Evolutionary conservation across 1,140 invertebrate genomes (phyloP).

Genomic region (Helicoverpa armigera): DNA sequence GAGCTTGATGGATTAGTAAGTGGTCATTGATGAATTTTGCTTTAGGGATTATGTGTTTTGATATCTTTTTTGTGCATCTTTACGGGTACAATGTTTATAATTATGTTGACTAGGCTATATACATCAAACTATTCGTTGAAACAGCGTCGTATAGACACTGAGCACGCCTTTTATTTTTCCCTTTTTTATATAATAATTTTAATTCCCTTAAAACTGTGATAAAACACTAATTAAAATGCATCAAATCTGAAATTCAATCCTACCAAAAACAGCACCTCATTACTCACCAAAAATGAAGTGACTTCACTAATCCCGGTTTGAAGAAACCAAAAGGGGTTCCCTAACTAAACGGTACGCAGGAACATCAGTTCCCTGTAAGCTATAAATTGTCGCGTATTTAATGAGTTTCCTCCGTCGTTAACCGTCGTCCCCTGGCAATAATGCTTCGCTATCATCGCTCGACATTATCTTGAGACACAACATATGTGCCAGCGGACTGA

Average conservation of each 20-base stretch:
- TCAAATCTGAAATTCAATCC: background rate
- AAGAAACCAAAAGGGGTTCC: slow-evolving; percentile 24
- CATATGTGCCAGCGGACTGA: slow-evolving; percentile 65
- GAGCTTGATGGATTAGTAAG: background rate
- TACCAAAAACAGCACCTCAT: background rate
- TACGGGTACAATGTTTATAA: background rate
- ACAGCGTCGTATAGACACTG: too few species aligned
- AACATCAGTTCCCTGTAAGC: slow-evolving; percentile 60
- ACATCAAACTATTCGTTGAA: too few species aligned
- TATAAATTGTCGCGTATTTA: slow-evolving; percentile 82
- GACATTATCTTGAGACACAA: slow-evolving; percentile 73
- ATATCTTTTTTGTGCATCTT: background rate
- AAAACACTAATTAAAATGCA: background rate
- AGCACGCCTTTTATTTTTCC: too few species aligned
- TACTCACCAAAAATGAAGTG: slow-evolving; percentile 26
- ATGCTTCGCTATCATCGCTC: slow-evolving; percentile 77
- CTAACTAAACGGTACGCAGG: slow-evolving; percentile 45
- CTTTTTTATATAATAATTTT: too few species aligned
- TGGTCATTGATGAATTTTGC: slow-evolving; percentile 9
- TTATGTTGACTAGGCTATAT: too few species aligned
- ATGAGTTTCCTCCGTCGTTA: slow-evolving; percentile 83
- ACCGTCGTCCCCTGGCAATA: slow-evolving; percentile 76
- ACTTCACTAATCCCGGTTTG: background rate
- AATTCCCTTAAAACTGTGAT: background rate
- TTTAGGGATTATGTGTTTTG: too few species aligned